Evolutionary conservation across 2,888 invertebrate genomes (phyloP).

Genomic region (Eurytoma californica): DNA sequence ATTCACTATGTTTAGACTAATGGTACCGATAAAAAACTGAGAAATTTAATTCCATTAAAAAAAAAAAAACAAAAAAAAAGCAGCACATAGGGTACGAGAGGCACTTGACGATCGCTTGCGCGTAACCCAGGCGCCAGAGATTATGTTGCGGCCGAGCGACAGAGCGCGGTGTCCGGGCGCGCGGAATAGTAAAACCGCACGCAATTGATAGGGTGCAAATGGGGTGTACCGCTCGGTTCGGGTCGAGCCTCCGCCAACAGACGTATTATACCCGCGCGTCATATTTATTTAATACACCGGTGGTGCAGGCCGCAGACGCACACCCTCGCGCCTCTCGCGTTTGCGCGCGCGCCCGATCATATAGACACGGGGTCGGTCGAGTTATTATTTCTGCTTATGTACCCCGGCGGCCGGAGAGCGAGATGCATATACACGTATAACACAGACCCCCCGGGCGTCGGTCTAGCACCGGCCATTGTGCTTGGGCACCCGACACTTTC

Average conservation of each 20-base stretch:
- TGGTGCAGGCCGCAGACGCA: conserved; percentile 50
- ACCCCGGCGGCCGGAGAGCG: too few species aligned
- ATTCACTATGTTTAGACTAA: too few species aligned
- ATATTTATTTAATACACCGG: conserved; percentile 73
- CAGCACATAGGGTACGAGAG: background rate
- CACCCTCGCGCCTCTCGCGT: background rate
- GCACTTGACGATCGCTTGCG: background rate
- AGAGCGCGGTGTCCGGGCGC: conserved; percentile 53
- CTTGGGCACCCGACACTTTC: conserved; percentile 30
- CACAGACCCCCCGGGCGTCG: too few species aligned
- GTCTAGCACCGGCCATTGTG: conserved; percentile 12
- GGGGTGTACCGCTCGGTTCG: conserved; percentile 67
- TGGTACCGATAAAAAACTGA: too few species aligned
- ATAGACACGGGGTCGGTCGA: background rate
- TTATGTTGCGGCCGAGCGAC: conserved; percentile 60
- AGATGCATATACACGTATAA: too few species aligned
- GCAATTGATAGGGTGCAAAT: conserved; percentile 72
- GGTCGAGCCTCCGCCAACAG: conserved; percentile 61
- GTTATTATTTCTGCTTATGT: conserved; percentile 42
- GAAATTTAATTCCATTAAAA: too few species aligned
- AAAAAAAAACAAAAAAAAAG: background rate
- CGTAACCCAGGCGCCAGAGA: too few species aligned
- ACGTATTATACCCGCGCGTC: conserved; percentile 67
- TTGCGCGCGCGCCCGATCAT: too few species aligned
- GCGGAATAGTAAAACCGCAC: conserved; percentile 67